These are phyloP conservation scores for Nymphicus hollandicus DNA, from an alignment of 2,113 vertebrate species.

Conservation along the genomic window DNA sequence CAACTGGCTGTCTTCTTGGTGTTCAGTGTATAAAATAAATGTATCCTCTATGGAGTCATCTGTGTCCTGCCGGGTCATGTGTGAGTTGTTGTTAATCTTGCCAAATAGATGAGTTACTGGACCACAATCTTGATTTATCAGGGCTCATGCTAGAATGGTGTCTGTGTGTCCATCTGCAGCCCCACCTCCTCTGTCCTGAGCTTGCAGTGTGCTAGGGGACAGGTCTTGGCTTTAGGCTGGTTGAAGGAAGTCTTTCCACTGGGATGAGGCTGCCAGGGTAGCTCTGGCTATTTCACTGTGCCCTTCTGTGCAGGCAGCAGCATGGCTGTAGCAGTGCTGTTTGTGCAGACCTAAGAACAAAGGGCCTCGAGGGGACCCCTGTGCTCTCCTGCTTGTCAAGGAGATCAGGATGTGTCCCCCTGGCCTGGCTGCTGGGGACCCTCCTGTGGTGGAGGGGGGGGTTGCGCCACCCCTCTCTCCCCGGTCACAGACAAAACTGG, in stretches of 20 bases:
- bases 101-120: background rate
- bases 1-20: background rate
- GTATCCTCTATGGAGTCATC: background rate
- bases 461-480: background rate
- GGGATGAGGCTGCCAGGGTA: background rate
- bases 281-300: background rate
- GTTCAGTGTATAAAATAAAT: slow-evolving; percentile 34
- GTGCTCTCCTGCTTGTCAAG: background rate
- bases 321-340: background rate
- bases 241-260: background rate
- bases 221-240: background rate
- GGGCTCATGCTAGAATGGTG: background rate
- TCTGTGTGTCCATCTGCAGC: background rate
- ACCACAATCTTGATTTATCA: background rate
- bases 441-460: rapidly evolving
- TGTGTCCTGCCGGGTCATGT: background rate
- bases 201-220: background rate
- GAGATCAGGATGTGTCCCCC: background rate
- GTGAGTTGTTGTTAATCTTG: background rate
- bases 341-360: background rate
- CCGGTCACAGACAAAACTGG: background rate
- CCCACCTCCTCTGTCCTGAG: background rate
- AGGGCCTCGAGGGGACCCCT: background rate
- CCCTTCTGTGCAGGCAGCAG: background rate
- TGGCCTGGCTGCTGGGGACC: background rate